Percentiles rank a stretch among this genome's conserved stretches.
phyloP scores from a whole-genome alignment of 2,113 vertebrate genomes.

The Dicrurus megarhynchus region DNA sequence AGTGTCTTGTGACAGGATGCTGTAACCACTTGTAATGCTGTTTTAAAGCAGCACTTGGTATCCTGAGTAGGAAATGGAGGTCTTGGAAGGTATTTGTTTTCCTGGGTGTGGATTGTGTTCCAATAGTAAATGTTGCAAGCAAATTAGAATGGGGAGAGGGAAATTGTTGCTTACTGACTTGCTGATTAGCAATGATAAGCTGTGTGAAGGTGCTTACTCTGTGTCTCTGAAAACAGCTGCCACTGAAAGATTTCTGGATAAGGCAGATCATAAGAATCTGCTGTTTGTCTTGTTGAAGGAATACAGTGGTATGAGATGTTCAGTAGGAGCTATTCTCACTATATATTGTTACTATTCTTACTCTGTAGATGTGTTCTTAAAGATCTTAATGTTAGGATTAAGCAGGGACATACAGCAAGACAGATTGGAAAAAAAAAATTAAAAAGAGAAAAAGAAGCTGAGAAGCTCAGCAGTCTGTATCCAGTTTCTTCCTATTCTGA shows the following conservation, averaged over 20 bases:
- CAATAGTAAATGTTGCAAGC: background rate
- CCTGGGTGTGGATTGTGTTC: background rate
- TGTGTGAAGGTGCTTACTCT: background rate
- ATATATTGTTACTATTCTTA: background rate
- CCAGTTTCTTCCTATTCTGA: background rate
- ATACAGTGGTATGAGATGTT: background rate
- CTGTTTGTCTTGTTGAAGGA: background rate
- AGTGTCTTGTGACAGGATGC: background rate
- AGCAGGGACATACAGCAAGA: background rate
- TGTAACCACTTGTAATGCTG: background rate
- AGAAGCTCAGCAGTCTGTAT: background rate
- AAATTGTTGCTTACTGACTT: background rate
- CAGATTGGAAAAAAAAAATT: background rate
- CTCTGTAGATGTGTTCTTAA: background rate
- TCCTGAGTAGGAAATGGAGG: background rate
- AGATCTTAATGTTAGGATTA: background rate
- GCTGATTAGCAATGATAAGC: background rate
- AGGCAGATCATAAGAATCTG: background rate
- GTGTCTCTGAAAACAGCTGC: background rate
- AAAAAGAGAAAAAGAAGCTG: background rate
- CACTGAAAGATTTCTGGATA: background rate
- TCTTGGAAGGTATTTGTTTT: background rate
- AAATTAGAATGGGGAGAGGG: background rate
- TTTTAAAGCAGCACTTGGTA: background rate
- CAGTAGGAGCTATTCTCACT: background rate